Evolutionary conservation across 2,113 vertebrate genomes (phyloP).

Genomic region (Oreochromis aureus): DNA sequence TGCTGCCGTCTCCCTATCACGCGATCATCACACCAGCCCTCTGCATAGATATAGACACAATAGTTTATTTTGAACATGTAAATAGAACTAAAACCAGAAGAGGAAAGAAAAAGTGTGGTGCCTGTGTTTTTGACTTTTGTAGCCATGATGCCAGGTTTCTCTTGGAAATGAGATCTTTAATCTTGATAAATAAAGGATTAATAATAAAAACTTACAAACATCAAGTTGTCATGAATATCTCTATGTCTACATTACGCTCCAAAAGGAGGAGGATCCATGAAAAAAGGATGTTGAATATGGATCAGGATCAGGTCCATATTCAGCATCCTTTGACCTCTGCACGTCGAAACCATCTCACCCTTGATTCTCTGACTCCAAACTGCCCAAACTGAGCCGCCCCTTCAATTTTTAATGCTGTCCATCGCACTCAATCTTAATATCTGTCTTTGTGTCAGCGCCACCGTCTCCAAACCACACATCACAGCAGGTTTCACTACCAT

Average conservation of each 20-base stretch:
- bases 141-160: not conserved
- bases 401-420: no score
- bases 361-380: not conserved
- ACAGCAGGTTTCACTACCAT: not conserved
- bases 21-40: not conserved
- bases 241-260: not conserved
- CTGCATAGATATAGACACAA: not conserved
- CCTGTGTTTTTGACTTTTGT: not conserved
- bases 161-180: accelerated
- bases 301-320: not conserved
- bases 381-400: not conserved
- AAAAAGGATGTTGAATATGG: not conserved
- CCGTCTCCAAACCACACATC: not conserved
- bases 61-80: not conserved
- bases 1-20: not conserved
- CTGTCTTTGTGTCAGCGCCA: not conserved
- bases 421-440: not conserved
- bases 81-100: not conserved
- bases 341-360: not conserved
- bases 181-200: not conserved
- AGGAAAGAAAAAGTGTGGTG: not conserved
- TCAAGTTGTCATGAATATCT: not conserved
- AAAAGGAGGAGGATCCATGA: not conserved
- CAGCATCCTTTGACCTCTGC: not conserved
- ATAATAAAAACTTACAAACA: not conserved